Evolutionary conservation across 2,113 vertebrate genomes (phyloP).

Genomic region (Lepus americanus): DNA sequence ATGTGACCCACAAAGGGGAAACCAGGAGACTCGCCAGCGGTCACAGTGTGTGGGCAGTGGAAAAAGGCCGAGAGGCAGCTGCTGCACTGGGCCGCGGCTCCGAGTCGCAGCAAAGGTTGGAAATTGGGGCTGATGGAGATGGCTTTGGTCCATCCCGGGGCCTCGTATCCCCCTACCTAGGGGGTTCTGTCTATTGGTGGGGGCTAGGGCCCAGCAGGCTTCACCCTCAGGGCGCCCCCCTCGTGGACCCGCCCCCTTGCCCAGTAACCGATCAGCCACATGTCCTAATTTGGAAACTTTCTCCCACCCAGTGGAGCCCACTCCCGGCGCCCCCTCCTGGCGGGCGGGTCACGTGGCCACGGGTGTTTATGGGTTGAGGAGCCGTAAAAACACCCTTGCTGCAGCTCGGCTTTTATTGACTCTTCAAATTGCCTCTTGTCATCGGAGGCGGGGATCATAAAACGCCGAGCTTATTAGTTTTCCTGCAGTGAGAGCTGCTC

Average conservation of each 20-base stretch:
- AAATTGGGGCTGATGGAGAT: background rate
- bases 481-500: background rate
- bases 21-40: background rate
- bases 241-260: background rate
- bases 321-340: conserved; percentile 72
- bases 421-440: conserved; percentile 86
- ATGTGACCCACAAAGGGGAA: background rate
- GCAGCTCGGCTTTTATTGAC: conserved; percentile 86
- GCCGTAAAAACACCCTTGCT: conserved; percentile 84
- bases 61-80: background rate
- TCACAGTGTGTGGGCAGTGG: background rate
- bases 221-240: background rate
- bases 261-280: background rate
- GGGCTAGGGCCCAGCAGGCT: background rate
- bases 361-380: conserved; percentile 84
- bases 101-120: background rate
- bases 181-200: background rate
- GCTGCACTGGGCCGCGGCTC: background rate
- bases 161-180: background rate
- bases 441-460: conserved; percentile 83
- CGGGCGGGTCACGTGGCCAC: conserved; percentile 78
- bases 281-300: background rate
- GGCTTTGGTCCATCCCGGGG: background rate
- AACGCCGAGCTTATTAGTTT: conserved; percentile 84
- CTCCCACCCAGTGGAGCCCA: conserved; percentile 63